Evolutionary conservation across 2,797 vertebrate genomes (phyloP).

Genomic region (Parotocinclus haroldoi): DNA sequence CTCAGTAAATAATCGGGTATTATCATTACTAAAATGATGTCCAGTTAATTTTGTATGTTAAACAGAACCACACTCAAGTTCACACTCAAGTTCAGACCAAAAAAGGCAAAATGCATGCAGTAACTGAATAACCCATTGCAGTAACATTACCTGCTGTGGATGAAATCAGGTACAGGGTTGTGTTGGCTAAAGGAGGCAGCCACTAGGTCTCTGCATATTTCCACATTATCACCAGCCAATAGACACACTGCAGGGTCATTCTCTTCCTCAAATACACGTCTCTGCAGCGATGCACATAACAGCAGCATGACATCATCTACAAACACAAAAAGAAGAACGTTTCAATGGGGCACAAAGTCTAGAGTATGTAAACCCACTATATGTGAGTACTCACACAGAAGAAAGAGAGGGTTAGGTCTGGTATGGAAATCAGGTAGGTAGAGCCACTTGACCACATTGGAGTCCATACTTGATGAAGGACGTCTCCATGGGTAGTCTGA

Average conservation of each 20-base stretch:
- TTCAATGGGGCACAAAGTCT: too few species aligned
- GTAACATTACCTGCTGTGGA: constrained; percentile 80
- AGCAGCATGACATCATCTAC: constrained; percentile 91
- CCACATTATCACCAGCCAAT: constrained; percentile 86
- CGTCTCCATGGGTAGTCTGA: constrained; percentile 91
- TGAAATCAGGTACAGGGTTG: constrained; percentile 87
- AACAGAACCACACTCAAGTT: too few species aligned
- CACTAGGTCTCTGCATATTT: constrained; percentile 82
- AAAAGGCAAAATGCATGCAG: too few species aligned
- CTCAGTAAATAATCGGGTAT: too few species aligned
- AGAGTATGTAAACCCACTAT: background rate
- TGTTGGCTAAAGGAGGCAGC: constrained; percentile 81
- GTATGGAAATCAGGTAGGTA: constrained; percentile 91
- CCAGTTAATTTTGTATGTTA: too few species aligned
- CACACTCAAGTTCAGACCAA: too few species aligned
- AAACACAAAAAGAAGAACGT: background rate
- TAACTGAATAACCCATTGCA: background rate
- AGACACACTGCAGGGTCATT: constrained; percentile 74
- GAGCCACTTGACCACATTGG: constrained; percentile 93
- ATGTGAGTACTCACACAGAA: constrained; percentile 80
- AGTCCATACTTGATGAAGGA: constrained; percentile 79
- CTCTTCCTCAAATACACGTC: constrained; percentile 90
- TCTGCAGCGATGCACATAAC: constrained; percentile 85
- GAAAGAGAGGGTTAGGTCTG: constrained; percentile 85
- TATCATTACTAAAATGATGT: too few species aligned